A percentile compares a stretch with the other conserved stretches of the same genome.
Conservation (phyloP, 2,888 invertebrate genomes). For the Creontiades dilutus region DNA sequence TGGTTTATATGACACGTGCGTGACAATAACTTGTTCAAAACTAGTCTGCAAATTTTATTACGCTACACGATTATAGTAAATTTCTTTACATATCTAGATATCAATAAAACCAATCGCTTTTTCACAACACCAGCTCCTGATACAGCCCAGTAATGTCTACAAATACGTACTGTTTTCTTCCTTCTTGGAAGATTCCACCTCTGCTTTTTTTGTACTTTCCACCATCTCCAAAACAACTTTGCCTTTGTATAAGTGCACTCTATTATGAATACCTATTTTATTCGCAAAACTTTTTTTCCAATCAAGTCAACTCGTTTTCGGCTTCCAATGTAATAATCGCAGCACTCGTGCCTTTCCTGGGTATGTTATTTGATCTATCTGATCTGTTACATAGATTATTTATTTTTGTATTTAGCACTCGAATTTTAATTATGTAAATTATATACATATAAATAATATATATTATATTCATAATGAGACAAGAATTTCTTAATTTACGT, state of each 20-base stretch:
- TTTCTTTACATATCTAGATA: too few relatives aligned
- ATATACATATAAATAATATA: conserved; percentile 66
- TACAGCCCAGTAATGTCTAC: too few relatives aligned
- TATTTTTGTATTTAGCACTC: conserved; percentile 70
- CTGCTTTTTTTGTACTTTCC: too few relatives aligned
- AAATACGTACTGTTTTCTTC: too few relatives aligned
- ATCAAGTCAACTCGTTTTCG: conserved; percentile 44
- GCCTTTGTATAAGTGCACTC: background rate
- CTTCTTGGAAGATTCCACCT: too few relatives aligned
- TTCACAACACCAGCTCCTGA: too few relatives aligned
- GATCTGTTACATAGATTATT: conserved; percentile 70
- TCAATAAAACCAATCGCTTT: too few relatives aligned
- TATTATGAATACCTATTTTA: background rate
- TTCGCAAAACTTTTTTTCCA: conserved; percentile 24
- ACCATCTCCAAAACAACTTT: background rate
- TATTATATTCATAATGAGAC: conserved; percentile 61
- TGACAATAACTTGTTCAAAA: too few relatives aligned
- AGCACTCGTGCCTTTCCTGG: conserved; percentile 63
- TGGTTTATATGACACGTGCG: too few relatives aligned
- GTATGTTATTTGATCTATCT: conserved; percentile 63
- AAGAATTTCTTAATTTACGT: too few relatives aligned
- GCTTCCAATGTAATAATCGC: conserved; percentile 53
- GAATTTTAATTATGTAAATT: conserved; percentile 67
- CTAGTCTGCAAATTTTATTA: too few relatives aligned
- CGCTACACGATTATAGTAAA: too few relatives aligned